Percentiles rank a stretch among this genome's conserved stretches.
phyloP scores from a whole-genome alignment of 2,113 vertebrate genomes.

The Cyphomyrus discorhynchus region DNA sequence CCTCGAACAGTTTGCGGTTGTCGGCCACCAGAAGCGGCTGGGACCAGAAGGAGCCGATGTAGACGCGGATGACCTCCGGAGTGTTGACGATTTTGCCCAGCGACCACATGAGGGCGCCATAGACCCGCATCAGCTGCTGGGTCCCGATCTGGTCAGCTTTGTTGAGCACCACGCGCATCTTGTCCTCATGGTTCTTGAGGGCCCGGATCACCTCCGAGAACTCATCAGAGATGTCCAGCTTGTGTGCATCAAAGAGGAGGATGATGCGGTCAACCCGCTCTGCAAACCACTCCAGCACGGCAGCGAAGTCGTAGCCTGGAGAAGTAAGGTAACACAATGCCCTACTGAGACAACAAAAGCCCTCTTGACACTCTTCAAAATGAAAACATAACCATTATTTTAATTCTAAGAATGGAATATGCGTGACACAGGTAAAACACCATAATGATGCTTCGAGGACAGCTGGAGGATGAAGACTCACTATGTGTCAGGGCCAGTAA shows the following conservation, averaged over 20 bases:
- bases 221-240: conserved; percentile 61
- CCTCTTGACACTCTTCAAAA: neutral
- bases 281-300: conserved; percentile 67
- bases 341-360: neutral
- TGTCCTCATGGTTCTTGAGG: conserved; percentile 69
- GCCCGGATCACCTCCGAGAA: conserved; percentile 73
- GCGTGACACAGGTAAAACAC: neutral
- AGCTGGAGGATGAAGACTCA: neutral
- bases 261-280: conserved; percentile 74
- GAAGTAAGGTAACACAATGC: neutral
- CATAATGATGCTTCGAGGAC: neutral
- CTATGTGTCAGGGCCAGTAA: neutral
- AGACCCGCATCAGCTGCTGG: conserved; percentile 73
- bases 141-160: conserved; percentile 74
- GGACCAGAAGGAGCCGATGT: conserved; percentile 75
- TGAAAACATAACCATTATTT: neutral
- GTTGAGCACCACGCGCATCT: conserved; percentile 48
- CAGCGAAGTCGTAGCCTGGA: conserved; percentile 48
- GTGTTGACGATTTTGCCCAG: conserved; percentile 75
- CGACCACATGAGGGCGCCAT: conserved; percentile 75
- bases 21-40: conserved; percentile 63
- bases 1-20: conserved; percentile 67
- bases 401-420: neutral
- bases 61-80: conserved; percentile 68
- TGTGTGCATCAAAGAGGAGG: conserved; percentile 63